These are phyloP conservation scores for Lithophane socia DNA, from an alignment of 2,888 invertebrate genomes.

Conservation along the genomic window DNA sequence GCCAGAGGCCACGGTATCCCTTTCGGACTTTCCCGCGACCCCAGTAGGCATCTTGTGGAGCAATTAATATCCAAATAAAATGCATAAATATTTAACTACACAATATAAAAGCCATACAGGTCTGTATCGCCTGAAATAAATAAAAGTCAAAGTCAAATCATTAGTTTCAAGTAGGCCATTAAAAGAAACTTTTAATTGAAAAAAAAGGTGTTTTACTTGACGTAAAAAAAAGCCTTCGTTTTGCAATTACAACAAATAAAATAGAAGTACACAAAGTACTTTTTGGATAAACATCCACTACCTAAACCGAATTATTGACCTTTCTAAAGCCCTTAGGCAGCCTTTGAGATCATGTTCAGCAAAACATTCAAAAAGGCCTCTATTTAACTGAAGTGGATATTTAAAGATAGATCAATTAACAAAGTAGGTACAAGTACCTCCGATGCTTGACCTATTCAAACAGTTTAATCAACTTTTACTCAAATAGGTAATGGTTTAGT, in stretches of 20 bases:
- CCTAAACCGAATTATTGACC: background rate
- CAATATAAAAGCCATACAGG: background rate
- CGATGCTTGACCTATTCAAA: constrained; percentile 24
- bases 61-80: background rate
- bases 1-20: no score
- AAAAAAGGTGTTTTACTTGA: background rate
- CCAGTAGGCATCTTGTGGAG: no score
- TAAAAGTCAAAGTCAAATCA: no score
- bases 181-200: no score
- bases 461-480: constrained; percentile 21
- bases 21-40: no score
- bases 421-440: background rate
- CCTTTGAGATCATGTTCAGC: constrained; percentile 21
- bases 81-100: background rate
- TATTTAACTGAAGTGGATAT: constrained; percentile 13
- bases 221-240: background rate
- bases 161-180: no score
- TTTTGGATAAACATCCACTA: background rate
- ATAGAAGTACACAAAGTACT: background rate
- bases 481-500: constrained; percentile 4
- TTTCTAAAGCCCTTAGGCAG: background rate
- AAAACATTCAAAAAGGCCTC: constrained; percentile 6
- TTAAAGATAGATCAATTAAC: constrained; percentile 40
- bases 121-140: background rate
- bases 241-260: background rate